phyloP scores from a whole-genome alignment of 1,140 invertebrate species.

The Amphibalanus amphitrite region DNA sequence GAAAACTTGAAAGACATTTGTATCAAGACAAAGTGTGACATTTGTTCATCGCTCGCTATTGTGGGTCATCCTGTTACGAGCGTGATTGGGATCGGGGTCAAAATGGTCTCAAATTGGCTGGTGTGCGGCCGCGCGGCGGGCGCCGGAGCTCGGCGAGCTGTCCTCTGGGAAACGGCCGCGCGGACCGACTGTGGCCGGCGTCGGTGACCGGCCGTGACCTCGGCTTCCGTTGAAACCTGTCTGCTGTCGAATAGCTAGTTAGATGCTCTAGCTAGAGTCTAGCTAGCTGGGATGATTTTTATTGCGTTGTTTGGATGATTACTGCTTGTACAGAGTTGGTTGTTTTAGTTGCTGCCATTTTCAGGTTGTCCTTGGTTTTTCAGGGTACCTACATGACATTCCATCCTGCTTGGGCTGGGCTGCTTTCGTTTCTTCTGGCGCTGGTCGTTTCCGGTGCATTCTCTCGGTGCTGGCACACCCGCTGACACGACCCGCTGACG shows the following conservation, averaged over 20 bases:
- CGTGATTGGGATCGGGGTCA: too few species aligned
- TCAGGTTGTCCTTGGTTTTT: background rate
- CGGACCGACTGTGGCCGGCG: too few species aligned
- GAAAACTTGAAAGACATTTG: too few species aligned
- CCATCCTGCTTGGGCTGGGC: background rate
- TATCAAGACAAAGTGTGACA: too few species aligned
- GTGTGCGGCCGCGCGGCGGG: too few species aligned
- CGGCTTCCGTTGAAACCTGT: background rate
- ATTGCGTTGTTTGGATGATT: background rate
- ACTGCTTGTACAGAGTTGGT: background rate
- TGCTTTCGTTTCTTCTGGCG: background rate
- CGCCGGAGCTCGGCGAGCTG: too few species aligned
- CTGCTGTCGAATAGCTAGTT: background rate
- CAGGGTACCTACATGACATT: background rate
- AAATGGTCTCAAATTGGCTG: too few species aligned
- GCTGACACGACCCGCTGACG: background rate
- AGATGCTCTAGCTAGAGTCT: background rate
- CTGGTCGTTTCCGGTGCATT: background rate
- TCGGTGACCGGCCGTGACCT: background rate
- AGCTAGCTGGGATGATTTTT: too few species aligned
- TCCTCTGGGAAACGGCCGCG: too few species aligned
- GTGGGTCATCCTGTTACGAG: too few species aligned
- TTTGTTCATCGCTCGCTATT: too few species aligned
- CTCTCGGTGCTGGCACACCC: background rate
- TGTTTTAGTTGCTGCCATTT: background rate